Percentiles rank a stretch among this genome's conserved stretches.
phyloP scores from a whole-genome alignment of 2,888 invertebrate species.

The Megaustenia siamemsis region DNA sequence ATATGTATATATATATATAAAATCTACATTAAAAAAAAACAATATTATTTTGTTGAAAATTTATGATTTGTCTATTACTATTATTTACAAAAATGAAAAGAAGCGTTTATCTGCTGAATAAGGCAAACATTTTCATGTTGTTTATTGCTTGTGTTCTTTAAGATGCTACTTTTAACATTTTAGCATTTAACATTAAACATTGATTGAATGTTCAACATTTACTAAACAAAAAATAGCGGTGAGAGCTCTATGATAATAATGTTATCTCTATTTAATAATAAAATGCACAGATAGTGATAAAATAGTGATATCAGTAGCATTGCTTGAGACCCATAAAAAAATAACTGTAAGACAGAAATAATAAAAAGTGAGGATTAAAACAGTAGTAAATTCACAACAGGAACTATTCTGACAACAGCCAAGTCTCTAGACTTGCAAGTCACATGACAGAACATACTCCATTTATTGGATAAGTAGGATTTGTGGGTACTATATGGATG shows the following conservation, averaged over 20 bases:
- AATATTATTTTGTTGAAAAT: too few relatives aligned
- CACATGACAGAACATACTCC: constrained; percentile 41
- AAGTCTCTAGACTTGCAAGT: constrained; percentile 20
- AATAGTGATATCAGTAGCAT: neutral
- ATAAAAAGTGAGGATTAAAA: constrained; percentile 5
- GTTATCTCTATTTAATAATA: neutral
- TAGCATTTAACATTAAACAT: too few relatives aligned
- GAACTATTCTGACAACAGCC: constrained; percentile 35
- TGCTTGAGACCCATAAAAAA: constrained; percentile 34
- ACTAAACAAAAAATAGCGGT: neutral
- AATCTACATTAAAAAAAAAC: too few relatives aligned
- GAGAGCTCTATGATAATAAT: neutral
- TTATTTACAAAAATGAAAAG: too few relatives aligned
- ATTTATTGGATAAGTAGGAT: constrained; percentile 27
- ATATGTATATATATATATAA: too few relatives aligned
- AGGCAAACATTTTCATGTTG: too few relatives aligned
- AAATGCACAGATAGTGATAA: neutral
- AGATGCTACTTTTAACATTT: too few relatives aligned
- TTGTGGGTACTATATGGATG: constrained; percentile 3
- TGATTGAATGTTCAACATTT: neutral
- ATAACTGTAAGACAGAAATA: neutral
- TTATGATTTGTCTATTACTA: too few relatives aligned
- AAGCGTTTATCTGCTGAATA: too few relatives aligned
- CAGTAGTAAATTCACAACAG: constrained; percentile 28
- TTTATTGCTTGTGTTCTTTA: too few relatives aligned